Conservation (phyloP, 2,797 vertebrate genomes). For the Sebastes dallii region DNA sequence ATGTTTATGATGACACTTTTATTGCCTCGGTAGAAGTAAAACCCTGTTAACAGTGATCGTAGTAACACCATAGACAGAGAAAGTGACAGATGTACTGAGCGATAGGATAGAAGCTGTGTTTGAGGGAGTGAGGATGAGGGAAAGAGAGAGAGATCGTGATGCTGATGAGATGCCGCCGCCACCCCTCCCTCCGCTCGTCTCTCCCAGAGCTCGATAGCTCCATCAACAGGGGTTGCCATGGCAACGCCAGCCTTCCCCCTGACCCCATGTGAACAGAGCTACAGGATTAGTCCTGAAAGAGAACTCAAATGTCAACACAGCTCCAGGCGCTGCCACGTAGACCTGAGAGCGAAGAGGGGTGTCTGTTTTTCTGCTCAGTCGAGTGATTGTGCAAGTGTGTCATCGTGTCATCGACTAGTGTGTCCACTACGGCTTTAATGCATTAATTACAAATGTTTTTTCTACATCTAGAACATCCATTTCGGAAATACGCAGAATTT, state of each 20-base stretch:
- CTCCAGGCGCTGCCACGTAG: conserved; percentile 78
- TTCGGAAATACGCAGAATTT: background rate
- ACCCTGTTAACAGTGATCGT: background rate
- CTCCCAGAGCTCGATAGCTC: conserved; percentile 67
- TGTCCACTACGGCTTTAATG: background rate
- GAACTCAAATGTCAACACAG: conserved; percentile 79
- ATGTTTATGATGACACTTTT: background rate
- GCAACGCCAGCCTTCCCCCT: conserved; percentile 75
- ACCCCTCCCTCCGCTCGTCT: conserved; percentile 54
- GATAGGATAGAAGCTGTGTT: conserved; percentile 3
- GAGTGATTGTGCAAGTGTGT: conserved; percentile 41
- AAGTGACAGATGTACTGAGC: background rate
- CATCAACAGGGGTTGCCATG: conserved; percentile 79
- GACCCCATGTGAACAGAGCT: conserved; percentile 79
- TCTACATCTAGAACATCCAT: background rate
- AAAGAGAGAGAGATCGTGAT: conserved; percentile 55
- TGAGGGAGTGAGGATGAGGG: conserved; percentile 20
- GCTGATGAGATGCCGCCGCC: conserved; percentile 48
- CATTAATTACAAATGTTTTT: background rate
- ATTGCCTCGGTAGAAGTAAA: background rate
- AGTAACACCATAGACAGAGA: background rate
- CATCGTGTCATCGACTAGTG: conserved; percentile 29
- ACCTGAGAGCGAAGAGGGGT: conserved; percentile 36
- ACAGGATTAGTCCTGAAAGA: conserved; percentile 81
- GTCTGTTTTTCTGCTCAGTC: conserved; percentile 40